Evolutionary conservation across 2,113 vertebrate genomes (phyloP).

Genomic region (Aphelocoma coerulescens): DNA sequence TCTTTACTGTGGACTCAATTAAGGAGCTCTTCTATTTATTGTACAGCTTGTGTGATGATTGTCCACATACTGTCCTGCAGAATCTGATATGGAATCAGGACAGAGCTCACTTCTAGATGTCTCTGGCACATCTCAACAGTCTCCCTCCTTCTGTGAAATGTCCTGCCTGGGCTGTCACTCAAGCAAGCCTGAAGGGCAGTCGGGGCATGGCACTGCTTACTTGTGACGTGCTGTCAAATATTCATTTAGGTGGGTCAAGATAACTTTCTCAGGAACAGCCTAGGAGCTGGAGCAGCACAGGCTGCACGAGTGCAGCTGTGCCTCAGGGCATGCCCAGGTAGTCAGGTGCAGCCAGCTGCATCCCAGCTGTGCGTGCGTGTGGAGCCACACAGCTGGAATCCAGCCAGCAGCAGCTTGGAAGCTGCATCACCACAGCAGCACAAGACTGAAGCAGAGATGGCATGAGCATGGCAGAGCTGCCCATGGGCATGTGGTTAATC

Average conservation of each 20-base stretch:
- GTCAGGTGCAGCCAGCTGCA: conserved; percentile 38
- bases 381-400: not conserved
- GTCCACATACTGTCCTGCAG: not conserved
- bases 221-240: not conserved
- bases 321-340: not conserved
- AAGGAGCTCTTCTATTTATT: not conserved
- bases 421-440: not conserved
- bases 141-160: not conserved
- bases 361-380: not conserved
- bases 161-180: not conserved
- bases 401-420: not conserved
- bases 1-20: not conserved
- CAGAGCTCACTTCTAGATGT: not conserved
- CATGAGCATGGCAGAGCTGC: conserved; percentile 1
- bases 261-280: not conserved
- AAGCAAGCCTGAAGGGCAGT: not conserved
- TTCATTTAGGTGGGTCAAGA: not conserved
- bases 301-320: not conserved
- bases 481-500: conserved; percentile 5
- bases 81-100: not conserved
- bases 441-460: not conserved
- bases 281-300: not conserved
- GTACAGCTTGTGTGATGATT: not conserved
- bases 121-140: not conserved
- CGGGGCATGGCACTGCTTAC: not conserved